Conservation (phyloP, 2,888 invertebrate species). For the Eupithecia insigniata region DNA sequence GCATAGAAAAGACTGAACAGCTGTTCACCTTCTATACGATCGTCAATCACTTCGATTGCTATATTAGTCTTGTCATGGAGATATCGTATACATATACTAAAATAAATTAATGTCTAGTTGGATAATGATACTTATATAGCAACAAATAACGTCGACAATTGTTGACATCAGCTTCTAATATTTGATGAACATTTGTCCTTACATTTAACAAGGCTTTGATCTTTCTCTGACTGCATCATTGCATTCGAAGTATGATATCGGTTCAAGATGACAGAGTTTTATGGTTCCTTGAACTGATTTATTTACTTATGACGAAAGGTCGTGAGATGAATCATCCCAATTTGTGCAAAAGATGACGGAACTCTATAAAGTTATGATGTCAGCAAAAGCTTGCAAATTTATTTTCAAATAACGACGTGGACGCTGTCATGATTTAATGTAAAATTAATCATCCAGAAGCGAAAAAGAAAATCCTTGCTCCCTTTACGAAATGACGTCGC, state of each 20-base stretch:
- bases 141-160: not conserved
- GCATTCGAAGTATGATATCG: not conserved
- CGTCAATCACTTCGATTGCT: slow-evolving; percentile 24
- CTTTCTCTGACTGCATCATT: not conserved
- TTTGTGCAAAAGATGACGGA: not conserved
- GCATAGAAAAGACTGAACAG: slow-evolving; percentile 10
- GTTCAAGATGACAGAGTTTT: not conserved
- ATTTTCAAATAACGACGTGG: not conserved
- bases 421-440: not conserved
- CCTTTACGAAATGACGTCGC: not conserved
- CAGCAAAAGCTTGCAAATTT: slow-evolving; percentile 7
- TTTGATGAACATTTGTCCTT: not conserved
- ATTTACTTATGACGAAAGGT: slow-evolving; percentile 1
- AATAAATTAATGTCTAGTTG: slow-evolving; percentile 4
- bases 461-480: slow-evolving; percentile 5
- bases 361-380: slow-evolving; percentile 11
- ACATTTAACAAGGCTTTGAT: not conserved
- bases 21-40: slow-evolving; percentile 20
- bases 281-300: not conserved
- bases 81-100: slow-evolving; percentile 17
- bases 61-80: slow-evolving; percentile 24
- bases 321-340: not conserved
- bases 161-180: not conserved
- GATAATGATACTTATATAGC: not conserved
- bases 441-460: not conserved